Conservation (phyloP, 2,888 invertebrate genomes). For the Macaria notata region DNA sequence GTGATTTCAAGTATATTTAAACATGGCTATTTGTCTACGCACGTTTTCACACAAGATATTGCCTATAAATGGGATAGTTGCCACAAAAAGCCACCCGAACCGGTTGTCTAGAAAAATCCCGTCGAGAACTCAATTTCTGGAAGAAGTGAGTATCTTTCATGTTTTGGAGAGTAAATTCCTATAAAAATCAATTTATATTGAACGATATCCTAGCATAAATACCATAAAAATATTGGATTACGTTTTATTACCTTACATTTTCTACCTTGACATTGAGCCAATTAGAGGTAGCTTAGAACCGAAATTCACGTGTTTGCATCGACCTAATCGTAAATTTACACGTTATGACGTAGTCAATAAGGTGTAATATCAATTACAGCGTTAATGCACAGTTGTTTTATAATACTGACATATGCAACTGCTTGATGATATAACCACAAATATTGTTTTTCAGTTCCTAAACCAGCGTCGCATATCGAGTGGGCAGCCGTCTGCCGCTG, state of each 20-base stretch:
- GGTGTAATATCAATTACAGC: constrained; percentile 22
- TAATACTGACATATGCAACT: constrained; percentile 5
- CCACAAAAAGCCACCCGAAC: constrained; percentile 77
- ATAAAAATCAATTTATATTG: neutral
- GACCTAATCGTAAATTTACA: constrained; percentile 21
- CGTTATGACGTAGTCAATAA: constrained; percentile 9
- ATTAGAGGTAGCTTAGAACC: constrained; percentile 39
- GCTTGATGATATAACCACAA: constrained; percentile 26
- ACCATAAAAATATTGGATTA: too few relatives aligned
- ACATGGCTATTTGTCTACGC: constrained; percentile 83
- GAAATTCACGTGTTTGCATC: constrained; percentile 44
- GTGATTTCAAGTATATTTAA: constrained; percentile 47
- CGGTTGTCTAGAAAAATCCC: constrained; percentile 78
- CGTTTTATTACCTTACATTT: constrained; percentile 10
- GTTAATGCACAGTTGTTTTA: neutral
- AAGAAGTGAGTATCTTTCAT: constrained; percentile 70
- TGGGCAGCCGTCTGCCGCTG: constrained; percentile 60
- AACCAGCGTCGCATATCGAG: constrained; percentile 69
- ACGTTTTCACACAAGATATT: constrained; percentile 80
- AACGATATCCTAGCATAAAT: neutral
- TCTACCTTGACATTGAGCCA: constrained; percentile 60
- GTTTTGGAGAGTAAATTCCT: constrained; percentile 7
- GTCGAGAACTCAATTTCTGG: constrained; percentile 72
- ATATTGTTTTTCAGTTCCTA: constrained; percentile 56
- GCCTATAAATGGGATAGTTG: constrained; percentile 77